Evolutionary conservation across 2,797 vertebrate species (phyloP).

Genomic region (Macropus fuliginosus): DNA sequence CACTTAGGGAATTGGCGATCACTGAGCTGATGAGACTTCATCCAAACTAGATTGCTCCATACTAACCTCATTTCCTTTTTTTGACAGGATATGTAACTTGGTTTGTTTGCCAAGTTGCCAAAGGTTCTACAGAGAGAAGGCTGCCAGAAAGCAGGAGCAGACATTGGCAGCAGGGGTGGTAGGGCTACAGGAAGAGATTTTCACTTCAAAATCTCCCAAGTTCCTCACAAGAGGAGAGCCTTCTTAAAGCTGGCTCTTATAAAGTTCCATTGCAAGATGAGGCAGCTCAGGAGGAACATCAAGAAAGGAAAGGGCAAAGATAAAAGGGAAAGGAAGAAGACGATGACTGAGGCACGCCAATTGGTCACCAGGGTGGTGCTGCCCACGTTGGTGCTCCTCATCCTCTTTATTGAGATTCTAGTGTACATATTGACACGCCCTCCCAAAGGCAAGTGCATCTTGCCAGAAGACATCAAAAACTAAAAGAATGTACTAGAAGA

Average conservation of each 20-base stretch:
- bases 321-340: background rate
- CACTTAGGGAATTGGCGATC: background rate
- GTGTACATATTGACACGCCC: background rate
- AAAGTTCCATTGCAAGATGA: background rate
- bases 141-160: background rate
- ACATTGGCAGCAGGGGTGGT: background rate
- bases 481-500: background rate
- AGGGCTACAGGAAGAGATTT: background rate
- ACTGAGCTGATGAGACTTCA: background rate
- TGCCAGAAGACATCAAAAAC: background rate
- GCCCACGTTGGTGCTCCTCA: background rate
- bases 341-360: background rate
- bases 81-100: background rate
- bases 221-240: background rate
- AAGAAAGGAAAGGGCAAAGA: background rate
- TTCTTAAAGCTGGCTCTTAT: background rate
- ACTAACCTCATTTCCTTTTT: background rate
- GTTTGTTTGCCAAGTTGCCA: background rate
- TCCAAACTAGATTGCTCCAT: background rate
- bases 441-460: background rate
- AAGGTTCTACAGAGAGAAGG: too few relatives aligned
- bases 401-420: background rate
- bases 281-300: background rate
- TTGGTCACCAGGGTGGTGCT: background rate
- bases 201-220: too few relatives aligned